Conservation (phyloP, 1,140 invertebrate genomes). For the Stegodyphus mimosarum region DNA sequence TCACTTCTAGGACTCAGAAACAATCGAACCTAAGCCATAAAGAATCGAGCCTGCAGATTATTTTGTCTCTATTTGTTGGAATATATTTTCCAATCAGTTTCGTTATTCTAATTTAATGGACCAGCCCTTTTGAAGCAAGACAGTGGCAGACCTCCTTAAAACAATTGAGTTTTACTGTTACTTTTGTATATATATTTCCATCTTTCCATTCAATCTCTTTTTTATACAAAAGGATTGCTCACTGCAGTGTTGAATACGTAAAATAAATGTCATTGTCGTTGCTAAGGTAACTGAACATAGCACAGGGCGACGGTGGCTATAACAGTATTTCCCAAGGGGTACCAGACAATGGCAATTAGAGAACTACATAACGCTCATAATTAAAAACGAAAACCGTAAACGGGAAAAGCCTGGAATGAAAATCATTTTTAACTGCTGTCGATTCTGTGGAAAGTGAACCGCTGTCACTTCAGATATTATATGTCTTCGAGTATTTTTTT, state of each 20-base stretch:
- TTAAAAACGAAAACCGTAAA: conserved; percentile 1
- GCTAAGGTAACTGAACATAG: not conserved
- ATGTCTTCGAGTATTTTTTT: not conserved
- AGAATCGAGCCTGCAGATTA: not conserved
- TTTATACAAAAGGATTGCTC: not conserved
- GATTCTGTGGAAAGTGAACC: not conserved
- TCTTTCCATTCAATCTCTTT: not conserved
- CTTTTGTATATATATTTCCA: not conserved
- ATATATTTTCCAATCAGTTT: not conserved
- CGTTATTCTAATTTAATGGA: not conserved
- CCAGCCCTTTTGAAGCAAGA: not conserved
- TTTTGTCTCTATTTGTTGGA: not conserved
- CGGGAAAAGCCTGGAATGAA: not conserved
- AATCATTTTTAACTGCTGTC: not conserved
- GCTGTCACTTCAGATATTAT: not conserved
- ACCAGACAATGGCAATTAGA: not conserved
- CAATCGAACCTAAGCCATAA: not conserved
- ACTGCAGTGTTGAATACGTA: not conserved
- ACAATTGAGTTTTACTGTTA: not conserved
- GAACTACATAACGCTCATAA: not conserved
- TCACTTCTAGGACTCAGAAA: too few relatives aligned
- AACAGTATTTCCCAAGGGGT: not conserved
- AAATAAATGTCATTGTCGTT: not conserved
- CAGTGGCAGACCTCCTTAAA: not conserved
- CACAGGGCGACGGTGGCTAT: not conserved